phyloP scores from a whole-genome alignment of 2,888 invertebrate species.

The Polydrusus cervinus region DNA sequence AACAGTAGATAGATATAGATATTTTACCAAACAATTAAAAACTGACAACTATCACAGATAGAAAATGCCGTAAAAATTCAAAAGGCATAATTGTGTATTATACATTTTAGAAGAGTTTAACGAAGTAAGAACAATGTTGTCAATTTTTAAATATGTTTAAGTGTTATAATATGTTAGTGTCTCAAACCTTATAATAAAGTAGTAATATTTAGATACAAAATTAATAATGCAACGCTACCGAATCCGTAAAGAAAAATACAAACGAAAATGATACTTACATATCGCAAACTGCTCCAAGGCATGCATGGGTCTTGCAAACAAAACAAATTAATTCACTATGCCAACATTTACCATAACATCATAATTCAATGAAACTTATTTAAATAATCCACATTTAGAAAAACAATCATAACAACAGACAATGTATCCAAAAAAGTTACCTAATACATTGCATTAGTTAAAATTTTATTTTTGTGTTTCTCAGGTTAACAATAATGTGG shows the following conservation, averaged over 20 bases:
- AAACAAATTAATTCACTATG: conserved; percentile 65
- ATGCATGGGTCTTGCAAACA: conserved; percentile 84
- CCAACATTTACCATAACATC: conserved; percentile 62
- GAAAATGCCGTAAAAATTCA: too few species aligned
- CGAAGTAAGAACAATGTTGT: neutral
- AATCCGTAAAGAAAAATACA: conserved; percentile 5
- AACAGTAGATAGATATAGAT: neutral
- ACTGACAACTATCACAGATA: neutral
- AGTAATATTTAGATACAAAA: too few species aligned
- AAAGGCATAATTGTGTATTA: too few species aligned
- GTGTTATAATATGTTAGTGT: neutral
- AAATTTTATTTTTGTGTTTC: too few species aligned
- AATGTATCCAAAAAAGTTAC: neutral
- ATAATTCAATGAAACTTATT: neutral
- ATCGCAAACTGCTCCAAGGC: conserved; percentile 91
- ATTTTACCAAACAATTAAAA: neutral
- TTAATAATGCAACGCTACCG: neutral
- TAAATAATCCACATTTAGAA: conserved; percentile 42
- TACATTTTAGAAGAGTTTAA: neutral
- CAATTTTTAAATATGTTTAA: too few species aligned
- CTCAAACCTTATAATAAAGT: neutral
- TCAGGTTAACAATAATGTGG: too few species aligned
- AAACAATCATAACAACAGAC: neutral
- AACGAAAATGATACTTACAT: conserved; percentile 82
- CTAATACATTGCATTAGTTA: neutral